These are phyloP conservation scores for Apodemus agrarius DNA, from an alignment of 2,797 vertebrate species.

Conservation along the genomic window DNA sequence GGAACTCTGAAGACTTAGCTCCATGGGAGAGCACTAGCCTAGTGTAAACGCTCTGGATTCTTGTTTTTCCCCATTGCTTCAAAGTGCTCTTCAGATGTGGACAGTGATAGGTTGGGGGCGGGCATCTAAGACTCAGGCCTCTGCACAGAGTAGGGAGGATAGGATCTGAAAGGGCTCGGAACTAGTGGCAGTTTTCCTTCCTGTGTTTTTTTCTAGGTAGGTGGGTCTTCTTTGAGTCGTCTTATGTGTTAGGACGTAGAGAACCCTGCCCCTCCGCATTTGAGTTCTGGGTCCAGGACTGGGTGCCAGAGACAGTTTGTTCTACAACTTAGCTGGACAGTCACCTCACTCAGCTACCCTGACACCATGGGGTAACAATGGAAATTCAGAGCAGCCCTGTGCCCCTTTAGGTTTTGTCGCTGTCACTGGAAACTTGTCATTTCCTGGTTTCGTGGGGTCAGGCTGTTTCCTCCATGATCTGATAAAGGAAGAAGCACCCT, in stretches of 20 bases:
- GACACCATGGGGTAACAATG: background rate
- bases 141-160: background rate
- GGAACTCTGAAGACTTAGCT: background rate
- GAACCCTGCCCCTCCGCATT: background rate
- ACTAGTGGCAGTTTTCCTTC: too few species aligned
- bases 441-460: slow-evolving; percentile 83
- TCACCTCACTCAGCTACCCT: background rate
- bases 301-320: background rate
- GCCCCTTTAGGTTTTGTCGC: slow-evolving; percentile 76
- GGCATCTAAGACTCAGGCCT: background rate
- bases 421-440: slow-evolving; percentile 80
- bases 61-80: background rate
- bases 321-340: background rate
- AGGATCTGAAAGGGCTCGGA: background rate
- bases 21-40: background rate
- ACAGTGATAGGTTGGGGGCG: background rate
- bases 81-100: background rate
- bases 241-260: background rate
- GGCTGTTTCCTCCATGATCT: slow-evolving; percentile 83
- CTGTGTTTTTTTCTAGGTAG: background rate
- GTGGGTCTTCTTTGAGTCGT: background rate
- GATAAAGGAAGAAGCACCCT: background rate
- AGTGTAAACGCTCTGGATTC: background rate
- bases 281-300: background rate
- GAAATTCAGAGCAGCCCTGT: background rate